These are phyloP conservation scores for Distichodus sexfasciatus DNA, from an alignment of 2,797 vertebrate species.

Conservation along the genomic window DNA sequence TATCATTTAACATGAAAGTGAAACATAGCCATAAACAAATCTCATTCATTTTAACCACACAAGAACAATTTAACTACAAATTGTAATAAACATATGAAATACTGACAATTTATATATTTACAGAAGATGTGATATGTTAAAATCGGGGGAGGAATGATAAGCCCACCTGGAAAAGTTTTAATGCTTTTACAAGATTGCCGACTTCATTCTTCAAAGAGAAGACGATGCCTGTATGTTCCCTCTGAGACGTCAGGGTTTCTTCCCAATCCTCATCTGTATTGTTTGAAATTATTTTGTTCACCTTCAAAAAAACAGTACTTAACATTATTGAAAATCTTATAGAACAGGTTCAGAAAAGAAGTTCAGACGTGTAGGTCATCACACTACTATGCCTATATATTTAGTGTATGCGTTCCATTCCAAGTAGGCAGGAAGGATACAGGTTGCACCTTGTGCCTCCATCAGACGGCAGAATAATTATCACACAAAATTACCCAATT, in stretches of 20 bases:
- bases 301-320: constrained; percentile 58
- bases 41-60: not conserved
- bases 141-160: not conserved
- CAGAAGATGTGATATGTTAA: not conserved
- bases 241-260: constrained; percentile 77
- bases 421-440: too few relatives aligned
- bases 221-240: constrained; percentile 83
- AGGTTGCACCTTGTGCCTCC: too few relatives aligned
- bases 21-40: too few relatives aligned
- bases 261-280: constrained; percentile 90
- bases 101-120: too few relatives aligned
- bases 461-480: too few relatives aligned
- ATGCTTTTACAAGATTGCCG: constrained; percentile 91
- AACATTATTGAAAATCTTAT: not conserved
- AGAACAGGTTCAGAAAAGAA: not conserved
- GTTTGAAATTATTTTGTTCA: constrained; percentile 80
- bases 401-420: too few relatives aligned
- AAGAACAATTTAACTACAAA: not conserved
- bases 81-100: too few relatives aligned
- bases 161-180: constrained; percentile 92
- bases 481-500: too few relatives aligned
- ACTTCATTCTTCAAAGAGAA: constrained; percentile 98
- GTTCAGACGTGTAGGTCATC: not conserved
- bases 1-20: too few relatives aligned
- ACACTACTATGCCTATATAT: too few relatives aligned